These are phyloP conservation scores for Heliconius sara DNA, from an alignment of 2,888 invertebrate genomes.

Conservation along the genomic window DNA sequence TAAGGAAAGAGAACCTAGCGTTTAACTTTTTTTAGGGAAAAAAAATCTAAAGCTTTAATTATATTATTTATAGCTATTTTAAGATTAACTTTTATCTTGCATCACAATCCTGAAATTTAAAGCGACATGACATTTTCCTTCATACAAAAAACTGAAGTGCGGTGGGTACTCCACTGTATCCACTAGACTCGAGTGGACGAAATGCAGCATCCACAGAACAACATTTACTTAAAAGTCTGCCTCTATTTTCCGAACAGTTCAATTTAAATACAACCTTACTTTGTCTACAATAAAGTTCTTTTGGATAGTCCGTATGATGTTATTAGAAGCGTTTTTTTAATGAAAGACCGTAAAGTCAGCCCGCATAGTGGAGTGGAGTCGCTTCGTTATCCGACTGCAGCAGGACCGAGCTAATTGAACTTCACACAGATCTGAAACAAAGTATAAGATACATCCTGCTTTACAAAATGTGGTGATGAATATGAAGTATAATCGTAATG, in stretches of 20 bases:
- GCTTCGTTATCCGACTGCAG: conserved; percentile 53
- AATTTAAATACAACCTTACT: conserved; percentile 41
- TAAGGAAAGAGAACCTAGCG: background rate
- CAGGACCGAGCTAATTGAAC: conserved; percentile 46
- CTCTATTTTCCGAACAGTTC: conserved; percentile 30
- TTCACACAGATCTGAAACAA: conserved; percentile 31
- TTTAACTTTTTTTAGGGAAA: background rate
- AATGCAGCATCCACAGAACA: conserved; percentile 52
- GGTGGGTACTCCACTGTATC: conserved; percentile 51
- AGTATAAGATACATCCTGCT: conserved; percentile 7
- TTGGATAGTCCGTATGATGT: conserved; percentile 28
- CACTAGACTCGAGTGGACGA: conserved; percentile 50
- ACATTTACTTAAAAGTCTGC: conserved; percentile 49
- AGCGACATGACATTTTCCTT: conserved; percentile 48
- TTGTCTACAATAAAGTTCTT: conserved; percentile 1
- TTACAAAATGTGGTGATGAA: background rate
- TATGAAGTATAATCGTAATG: background rate
- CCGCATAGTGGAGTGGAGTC: conserved; percentile 50
- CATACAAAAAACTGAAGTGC: conserved; percentile 52
- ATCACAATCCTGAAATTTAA: conserved; percentile 44
- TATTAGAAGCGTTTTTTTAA: conserved; percentile 48
- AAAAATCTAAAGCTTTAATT: background rate
- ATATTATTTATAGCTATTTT: conserved; percentile 6
- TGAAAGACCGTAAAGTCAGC: conserved; percentile 46
- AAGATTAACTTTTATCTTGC: conserved; percentile 27